phyloP scores from a whole-genome alignment of 2,888 invertebrate species.

The Rhamphomyia laevipes region DNA sequence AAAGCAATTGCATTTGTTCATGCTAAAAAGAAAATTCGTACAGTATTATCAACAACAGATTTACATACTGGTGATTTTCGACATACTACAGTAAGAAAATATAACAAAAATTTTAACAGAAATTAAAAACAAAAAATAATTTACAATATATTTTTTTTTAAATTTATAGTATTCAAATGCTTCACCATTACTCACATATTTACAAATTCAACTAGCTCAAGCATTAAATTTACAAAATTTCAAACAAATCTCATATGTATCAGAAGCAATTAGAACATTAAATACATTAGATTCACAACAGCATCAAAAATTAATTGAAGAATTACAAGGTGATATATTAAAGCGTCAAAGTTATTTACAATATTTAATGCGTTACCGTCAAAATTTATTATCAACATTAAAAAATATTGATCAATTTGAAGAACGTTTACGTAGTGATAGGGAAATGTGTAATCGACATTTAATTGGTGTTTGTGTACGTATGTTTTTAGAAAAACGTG shows the following conservation, averaged over 20 bases:
- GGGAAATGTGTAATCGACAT: conserved; percentile 59
- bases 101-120: background rate
- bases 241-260: conserved; percentile 63
- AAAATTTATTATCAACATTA: conserved; percentile 62
- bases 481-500: conserved; percentile 69
- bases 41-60: conserved; percentile 83
- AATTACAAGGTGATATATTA: conserved; percentile 64
- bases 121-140: too few species aligned
- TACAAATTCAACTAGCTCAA: conserved; percentile 67
- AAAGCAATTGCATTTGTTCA: conserved; percentile 28
- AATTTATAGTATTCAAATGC: conserved; percentile 25
- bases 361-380: conserved; percentile 69
- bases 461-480: conserved; percentile 64
- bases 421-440: conserved; percentile 52
- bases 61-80: conserved; percentile 54
- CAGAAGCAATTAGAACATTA: conserved; percentile 72
- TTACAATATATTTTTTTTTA: conserved; percentile 1
- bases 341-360: conserved; percentile 67
- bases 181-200: conserved; percentile 49
- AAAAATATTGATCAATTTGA: conserved; percentile 56
- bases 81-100: conserved; percentile 40
- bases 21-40: conserved; percentile 72
- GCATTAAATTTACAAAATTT: conserved; percentile 69
- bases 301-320: conserved; percentile 59
- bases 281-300: conserved; percentile 57